Evolutionary conservation across 2,797 vertebrate species (phyloP), one percentile per base, ranked within the genome.

Genomic region (Ctenopoma multispine): DNA sequence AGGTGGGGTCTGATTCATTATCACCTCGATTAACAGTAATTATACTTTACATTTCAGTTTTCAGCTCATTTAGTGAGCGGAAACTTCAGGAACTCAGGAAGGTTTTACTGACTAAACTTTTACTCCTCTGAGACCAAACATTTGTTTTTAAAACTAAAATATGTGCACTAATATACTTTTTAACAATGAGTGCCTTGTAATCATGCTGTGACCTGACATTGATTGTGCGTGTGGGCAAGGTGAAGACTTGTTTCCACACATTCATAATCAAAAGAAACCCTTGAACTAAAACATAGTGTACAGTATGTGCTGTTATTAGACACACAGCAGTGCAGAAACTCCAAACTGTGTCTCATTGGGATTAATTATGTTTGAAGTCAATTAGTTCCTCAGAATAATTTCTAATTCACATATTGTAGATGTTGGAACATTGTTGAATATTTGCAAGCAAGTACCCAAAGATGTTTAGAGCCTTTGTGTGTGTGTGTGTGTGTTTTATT

Each of bases 331-430:
- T 15, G 24, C 38, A 56, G 47, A 63, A 66, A 79, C 71, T 69
- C 66, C 79, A 77, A 20, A 63, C 23, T 65, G 60, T 14, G 72
- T 88, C 84, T 80, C 84, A 58, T n/a, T 0, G 83, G 81, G 75
- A 87, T 83, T 84, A 74, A 87, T 92, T 89, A 85, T 43, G 57
- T 84, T 80, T 80, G 63, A 81, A 82, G 81, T 82, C 78, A 72
- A 69, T 84, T 85, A 79, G 75, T 61, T 73, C 74, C 69, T 77
- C 49, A n/a, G 67, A 81, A 79, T 65, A 53, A 68, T 71, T 83
- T 69, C n/a, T 50, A 40, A 74, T 59, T 64, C 75, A 48, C 31
- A 65, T 63, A 21, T 64, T 61, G 55, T 71, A 21, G 60, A 55
- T 34, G 27, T 56, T 46, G 55, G 24, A 75, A 38, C 31, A 13